Conservation (phyloP, 30 jellyfish, hydroid and myxozoan genomes). For the Aurelia sp. region DNA sequence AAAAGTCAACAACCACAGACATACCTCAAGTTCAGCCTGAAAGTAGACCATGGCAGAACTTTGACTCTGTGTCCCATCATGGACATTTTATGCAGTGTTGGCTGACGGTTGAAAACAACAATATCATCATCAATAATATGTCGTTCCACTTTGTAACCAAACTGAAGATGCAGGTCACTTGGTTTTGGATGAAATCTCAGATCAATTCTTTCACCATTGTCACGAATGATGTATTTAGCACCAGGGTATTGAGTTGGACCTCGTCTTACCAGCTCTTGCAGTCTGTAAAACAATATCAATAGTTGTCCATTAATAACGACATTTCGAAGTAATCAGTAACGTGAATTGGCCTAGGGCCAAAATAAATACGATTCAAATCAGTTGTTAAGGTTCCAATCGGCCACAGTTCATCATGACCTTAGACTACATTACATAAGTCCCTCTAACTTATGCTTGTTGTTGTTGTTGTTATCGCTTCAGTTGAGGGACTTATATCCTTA, state of each 20-base stretch:
- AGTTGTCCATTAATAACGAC: no score
- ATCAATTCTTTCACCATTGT: constrained; percentile 97
- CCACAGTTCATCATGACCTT: no score
- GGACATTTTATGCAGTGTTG: constrained; percentile 99
- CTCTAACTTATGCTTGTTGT: no score
- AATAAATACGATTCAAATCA: no score
- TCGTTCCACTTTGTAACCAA: constrained; percentile 98
- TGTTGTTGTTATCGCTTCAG: no score
- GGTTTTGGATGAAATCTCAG: constrained; percentile 94
- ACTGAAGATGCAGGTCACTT: constrained; percentile 98
- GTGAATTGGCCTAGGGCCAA: no score
- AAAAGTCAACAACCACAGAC: neutral
- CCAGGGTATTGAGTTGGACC: constrained; percentile 99
- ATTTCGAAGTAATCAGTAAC: no score
- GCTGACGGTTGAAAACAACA: constrained; percentile 97
- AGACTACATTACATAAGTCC: no score
- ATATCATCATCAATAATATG: constrained; percentile 97
- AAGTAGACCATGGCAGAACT: constrained; percentile 99
- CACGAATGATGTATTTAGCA: constrained; percentile 98
- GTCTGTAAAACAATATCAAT: constrained; percentile 18
- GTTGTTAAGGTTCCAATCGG: no score
- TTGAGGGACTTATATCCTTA: no score
- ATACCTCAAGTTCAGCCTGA: constrained; percentile 96
- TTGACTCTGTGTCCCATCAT: constrained; percentile 99
- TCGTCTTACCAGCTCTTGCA: constrained; percentile 94